A percentile compares a stretch with the other conserved stretches of the same genome.
phyloP scores from a whole-genome alignment of 2,888 invertebrate genomes.

The Lithophane leautieri region DNA sequence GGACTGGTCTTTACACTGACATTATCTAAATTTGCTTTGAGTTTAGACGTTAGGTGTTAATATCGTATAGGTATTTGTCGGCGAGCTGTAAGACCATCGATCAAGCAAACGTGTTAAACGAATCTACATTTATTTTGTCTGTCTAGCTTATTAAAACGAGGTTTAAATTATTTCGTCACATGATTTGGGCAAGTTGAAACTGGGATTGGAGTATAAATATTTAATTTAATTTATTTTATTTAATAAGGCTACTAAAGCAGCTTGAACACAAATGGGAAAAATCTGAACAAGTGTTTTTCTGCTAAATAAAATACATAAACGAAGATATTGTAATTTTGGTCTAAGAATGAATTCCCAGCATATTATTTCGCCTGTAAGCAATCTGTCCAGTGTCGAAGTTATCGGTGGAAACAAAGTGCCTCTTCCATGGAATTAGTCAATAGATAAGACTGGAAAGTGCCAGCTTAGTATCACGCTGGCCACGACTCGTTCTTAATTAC shows the following conservation, averaged over 20 bases:
- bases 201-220: neutral
- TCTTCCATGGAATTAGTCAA: constrained; percentile 53
- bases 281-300: neutral
- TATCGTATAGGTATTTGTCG: constrained; percentile 58
- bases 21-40: constrained; percentile 61
- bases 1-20: constrained; percentile 40
- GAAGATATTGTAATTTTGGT: neutral
- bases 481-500: constrained; percentile 61
- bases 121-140: constrained; percentile 31
- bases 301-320: neutral
- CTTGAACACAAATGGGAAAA: neutral
- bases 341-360: constrained; percentile 22
- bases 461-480: constrained; percentile 48
- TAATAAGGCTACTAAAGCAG: neutral
- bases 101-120: constrained; percentile 42
- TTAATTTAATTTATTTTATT: too few species aligned
- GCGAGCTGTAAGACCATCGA: constrained; percentile 43
- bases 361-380: constrained; percentile 17
- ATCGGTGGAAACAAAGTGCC: constrained; percentile 51
- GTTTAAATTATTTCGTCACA: neutral
- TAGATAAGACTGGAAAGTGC: constrained; percentile 54
- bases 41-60: constrained; percentile 59
- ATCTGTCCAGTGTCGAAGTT: constrained; percentile 28
- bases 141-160: constrained; percentile 31
- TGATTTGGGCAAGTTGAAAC: neutral